Conservation (phyloP, 2,888 invertebrate genomes). For the Malthinus flaveolus region DNA sequence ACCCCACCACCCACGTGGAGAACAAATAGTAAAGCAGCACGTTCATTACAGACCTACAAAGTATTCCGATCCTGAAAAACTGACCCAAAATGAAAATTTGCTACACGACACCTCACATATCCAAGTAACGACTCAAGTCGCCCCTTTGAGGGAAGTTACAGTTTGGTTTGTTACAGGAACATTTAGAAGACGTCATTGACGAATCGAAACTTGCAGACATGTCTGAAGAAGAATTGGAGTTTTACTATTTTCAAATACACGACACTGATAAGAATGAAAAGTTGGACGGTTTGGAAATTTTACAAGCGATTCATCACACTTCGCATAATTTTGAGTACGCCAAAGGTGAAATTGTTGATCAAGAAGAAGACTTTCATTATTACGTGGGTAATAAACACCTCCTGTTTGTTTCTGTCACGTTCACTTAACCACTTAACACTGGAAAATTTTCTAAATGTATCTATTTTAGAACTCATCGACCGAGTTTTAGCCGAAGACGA, state of each 20-base stretch:
- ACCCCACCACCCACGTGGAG: constrained; percentile 68
- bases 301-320: constrained; percentile 80
- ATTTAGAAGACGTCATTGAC: constrained; percentile 51
- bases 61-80: constrained; percentile 57
- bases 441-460: constrained; percentile 14
- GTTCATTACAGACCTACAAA: constrained; percentile 65
- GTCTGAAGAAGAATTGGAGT: constrained; percentile 83
- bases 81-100: constrained; percentile 71
- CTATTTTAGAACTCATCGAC: constrained; percentile 77
- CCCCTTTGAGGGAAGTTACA: neutral
- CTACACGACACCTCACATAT: constrained; percentile 68
- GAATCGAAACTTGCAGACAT: constrained; percentile 67
- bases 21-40: constrained; percentile 53
- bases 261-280: constrained; percentile 89
- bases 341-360: constrained; percentile 51
- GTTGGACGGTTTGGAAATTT: constrained; percentile 87
- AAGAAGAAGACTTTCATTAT: constrained; percentile 54
- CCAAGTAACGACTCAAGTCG: constrained; percentile 58
- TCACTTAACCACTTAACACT: no score
- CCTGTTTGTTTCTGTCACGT: neutral
- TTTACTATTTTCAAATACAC: constrained; percentile 84
- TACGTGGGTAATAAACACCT: constrained; percentile 52
- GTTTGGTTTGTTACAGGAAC: constrained; percentile 47
- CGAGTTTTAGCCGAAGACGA: constrained; percentile 83
- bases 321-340: constrained; percentile 62